Base-by-base conservation (phyloP, 1,140 invertebrate species). In the Chironomus tepperi region DNA sequence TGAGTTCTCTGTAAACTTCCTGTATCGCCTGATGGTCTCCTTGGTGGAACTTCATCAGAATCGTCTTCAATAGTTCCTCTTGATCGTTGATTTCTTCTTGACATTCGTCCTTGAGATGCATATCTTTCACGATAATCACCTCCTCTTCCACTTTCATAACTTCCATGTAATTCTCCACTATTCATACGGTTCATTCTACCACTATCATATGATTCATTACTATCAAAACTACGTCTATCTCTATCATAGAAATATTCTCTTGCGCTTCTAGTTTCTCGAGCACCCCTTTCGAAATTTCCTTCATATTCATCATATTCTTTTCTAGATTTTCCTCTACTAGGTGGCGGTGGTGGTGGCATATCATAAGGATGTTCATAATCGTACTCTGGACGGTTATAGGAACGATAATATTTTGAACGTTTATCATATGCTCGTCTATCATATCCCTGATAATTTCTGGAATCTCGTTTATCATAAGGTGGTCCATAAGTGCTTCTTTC, bases 161-260 rank as follows among this genome's bases (percentile, higher is more conserved):
- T 81, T 21, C 81, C 81, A 19, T 81, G 81, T 21, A 80, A 79
- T 74, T 82, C 81, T 42, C 80, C 81, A 65, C 80, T 82, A 73
- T 80, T 81, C 43, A 82, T 74, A 2, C 81, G 75, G 0, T 81
- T 76, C 47, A 57, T 57, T 0, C 77, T 76, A n/a, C 77, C 77
- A 43, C 81, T 81, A 74, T 82, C 81, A 42, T 78, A 82, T 1
- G 81, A 83, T n/a, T 82, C 81, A 1, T 82, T 81, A 0, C 81
- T 79, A 76, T 82, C 81, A 19, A 82, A 82, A 34, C 81, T 82
- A 12, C 80, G 80, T n/a, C 80, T 77, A 15, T 78, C 77, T 42
- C 78, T 76, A 7, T 81, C 79, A 72, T 81, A 81, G 0, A 81
- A 74, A 72, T 81, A 80, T 9, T 81, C 79, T 1, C 78, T 77